Conservation (phyloP, 1,140 invertebrate species). For the Pseudomyrmex flavicornis region DNA sequence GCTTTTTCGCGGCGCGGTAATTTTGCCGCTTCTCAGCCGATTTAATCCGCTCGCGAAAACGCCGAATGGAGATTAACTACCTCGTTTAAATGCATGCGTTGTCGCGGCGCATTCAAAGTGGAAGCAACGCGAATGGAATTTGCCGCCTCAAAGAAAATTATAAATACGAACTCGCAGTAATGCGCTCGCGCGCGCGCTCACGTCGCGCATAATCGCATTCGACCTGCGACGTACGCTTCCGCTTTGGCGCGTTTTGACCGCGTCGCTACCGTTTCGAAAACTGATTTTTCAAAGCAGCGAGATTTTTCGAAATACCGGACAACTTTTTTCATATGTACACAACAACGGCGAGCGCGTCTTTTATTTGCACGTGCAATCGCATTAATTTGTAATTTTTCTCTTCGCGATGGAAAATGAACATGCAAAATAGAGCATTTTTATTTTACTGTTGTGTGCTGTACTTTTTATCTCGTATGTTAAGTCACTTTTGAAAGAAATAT, state of each 20-base stretch:
- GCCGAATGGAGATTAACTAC: slow-evolving; percentile 71
- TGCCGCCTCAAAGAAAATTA: slow-evolving; percentile 65
- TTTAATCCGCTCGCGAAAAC: slow-evolving; percentile 64
- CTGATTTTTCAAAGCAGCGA: slow-evolving; percentile 35
- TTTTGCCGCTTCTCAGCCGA: slow-evolving; percentile 55
- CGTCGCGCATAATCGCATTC: slow-evolving; percentile 51
- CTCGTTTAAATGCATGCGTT: slow-evolving; percentile 74
- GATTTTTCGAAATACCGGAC: neutral
- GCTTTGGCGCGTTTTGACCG: slow-evolving; percentile 38
- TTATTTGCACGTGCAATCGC: slow-evolving; percentile 42
- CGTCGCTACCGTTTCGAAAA: neutral
- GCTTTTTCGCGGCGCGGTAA: neutral
- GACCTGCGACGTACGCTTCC: slow-evolving; percentile 39
- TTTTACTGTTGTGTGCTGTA: neutral
- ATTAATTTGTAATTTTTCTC: slow-evolving; percentile 26
- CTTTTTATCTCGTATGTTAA: neutral
- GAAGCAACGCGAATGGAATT: slow-evolving; percentile 51
- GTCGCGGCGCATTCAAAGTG: slow-evolving; percentile 68
- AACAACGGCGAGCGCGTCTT: slow-evolving; percentile 14
- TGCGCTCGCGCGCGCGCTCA: neutral
- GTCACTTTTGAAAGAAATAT: neutral
- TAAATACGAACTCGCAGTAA: slow-evolving; percentile 49
- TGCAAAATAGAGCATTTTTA: slow-evolving; percentile 16
- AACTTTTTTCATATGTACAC: neutral
- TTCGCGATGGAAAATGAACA: neutral